Percentiles rank a stretch among this genome's conserved stretches.
Evolutionary conservation across 2,888 invertebrate genomes (phyloP).

Genomic region (Eupithecia tripunctaria): DNA sequence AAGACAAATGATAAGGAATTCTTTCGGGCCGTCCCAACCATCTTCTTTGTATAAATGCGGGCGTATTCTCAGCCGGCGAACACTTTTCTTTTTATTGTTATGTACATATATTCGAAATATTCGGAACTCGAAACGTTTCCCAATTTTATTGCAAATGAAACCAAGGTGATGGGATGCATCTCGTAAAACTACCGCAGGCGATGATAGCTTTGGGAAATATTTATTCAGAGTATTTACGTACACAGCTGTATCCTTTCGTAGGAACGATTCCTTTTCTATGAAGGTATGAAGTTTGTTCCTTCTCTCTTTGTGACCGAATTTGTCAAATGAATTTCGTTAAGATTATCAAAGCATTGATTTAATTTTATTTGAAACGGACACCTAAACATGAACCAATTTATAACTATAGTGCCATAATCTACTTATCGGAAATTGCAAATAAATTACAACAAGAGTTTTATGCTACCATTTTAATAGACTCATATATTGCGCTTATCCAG

Average conservation of each 20-base stretch:
- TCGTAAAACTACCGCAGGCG: slow-evolving; percentile 50
- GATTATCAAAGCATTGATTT: not conserved
- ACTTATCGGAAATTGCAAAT: slow-evolving; percentile 71
- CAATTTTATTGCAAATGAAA: slow-evolving; percentile 66
- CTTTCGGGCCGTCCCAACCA: not conserved
- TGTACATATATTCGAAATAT: slow-evolving; percentile 68
- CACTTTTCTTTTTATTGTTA: slow-evolving; percentile 73
- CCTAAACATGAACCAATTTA: not conserved
- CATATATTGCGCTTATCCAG: slow-evolving; percentile 74
- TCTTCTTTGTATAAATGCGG: slow-evolving; percentile 68
- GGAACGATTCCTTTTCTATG: slow-evolving; percentile 4
- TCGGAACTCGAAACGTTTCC: slow-evolving; percentile 52
- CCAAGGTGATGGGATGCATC: slow-evolving; percentile 58
- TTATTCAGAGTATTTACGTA: slow-evolving; percentile 38
- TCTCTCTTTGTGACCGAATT: not conserved
- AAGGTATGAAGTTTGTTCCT: not conserved
- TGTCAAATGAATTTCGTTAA: not conserved
- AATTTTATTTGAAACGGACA: not conserved
- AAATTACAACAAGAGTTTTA: slow-evolving; percentile 70
- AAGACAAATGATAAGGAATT: slow-evolving; percentile 8
- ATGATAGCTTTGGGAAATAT: slow-evolving; percentile 37
- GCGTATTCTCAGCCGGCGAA: slow-evolving; percentile 71
- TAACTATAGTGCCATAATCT: not conserved
- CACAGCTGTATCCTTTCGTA: slow-evolving; percentile 23
- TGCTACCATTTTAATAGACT: slow-evolving; percentile 74